phyloP scores from a whole-genome alignment of 2,113 vertebrate genomes.

The Oplegnathus fasciatus region DNA sequence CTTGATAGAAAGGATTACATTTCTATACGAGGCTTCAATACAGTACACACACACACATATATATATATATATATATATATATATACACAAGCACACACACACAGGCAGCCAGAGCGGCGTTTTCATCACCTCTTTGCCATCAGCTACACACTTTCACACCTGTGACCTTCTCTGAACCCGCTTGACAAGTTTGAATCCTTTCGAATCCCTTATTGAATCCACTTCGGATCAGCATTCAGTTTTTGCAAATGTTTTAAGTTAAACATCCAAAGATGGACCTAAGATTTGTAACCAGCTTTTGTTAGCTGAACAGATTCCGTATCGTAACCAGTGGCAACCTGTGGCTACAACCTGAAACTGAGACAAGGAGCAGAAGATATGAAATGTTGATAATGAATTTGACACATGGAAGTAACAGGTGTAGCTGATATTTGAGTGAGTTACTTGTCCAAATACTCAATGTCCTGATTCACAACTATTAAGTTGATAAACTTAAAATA shows the following conservation, averaged over 20 bases:
- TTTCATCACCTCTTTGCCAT: conserved; percentile 37
- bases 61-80: too few relatives aligned
- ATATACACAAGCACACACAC: conserved; percentile 4
- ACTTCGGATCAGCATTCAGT: background rate
- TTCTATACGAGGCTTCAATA: conserved; percentile 33
- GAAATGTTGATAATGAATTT: background rate
- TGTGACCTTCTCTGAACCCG: conserved; percentile 28
- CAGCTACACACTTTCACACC: conserved; percentile 25
- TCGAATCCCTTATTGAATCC: background rate
- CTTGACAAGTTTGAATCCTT: background rate
- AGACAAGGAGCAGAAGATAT: background rate
- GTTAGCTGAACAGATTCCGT: background rate
- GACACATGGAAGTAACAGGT: background rate
- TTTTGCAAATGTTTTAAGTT: background rate
- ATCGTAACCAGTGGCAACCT: background rate
- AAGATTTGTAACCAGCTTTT: background rate
- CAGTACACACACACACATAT: conserved; percentile 14
- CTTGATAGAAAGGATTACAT: conserved; percentile 51
- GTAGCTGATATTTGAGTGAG: background rate
- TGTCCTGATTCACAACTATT: background rate
- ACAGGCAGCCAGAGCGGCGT: background rate
- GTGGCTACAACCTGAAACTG: too few relatives aligned
- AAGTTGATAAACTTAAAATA: background rate
- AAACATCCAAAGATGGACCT: background rate
- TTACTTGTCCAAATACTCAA: background rate